phyloP scores from a whole-genome alignment of 2,888 invertebrate species.

The Allolobophora icterica region DNA sequence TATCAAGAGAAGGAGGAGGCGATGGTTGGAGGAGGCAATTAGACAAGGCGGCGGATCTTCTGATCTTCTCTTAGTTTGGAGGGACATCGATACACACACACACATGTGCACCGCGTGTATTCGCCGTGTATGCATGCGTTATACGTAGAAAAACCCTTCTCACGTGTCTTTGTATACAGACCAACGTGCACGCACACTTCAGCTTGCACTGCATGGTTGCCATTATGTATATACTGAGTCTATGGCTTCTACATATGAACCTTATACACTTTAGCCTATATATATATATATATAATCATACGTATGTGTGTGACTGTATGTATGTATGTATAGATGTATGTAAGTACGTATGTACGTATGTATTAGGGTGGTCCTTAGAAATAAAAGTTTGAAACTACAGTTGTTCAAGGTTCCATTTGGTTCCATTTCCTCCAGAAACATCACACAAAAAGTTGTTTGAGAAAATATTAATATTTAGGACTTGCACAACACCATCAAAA shows the following conservation, averaged over 20 bases:
- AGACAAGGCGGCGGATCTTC: not conserved
- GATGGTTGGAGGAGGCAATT: not conserved
- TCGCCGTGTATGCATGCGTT: not conserved
- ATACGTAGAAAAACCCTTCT: not conserved
- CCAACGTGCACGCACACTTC: not conserved
- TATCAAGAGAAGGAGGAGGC: not conserved
- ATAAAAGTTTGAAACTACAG: too few species aligned
- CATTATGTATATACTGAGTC: not conserved
- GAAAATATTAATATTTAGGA: too few species aligned
- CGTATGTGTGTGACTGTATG: too few species aligned
- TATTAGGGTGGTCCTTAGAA: too few species aligned
- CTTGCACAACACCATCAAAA: too few species aligned
- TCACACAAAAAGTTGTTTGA: too few species aligned
- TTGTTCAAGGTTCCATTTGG: too few species aligned
- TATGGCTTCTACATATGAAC: not conserved
- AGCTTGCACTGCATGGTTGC: not conserved
- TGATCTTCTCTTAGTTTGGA: not conserved
- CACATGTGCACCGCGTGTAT: not conserved
- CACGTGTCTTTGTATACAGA: not conserved
- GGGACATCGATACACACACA: not conserved
- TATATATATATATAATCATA: too few species aligned
- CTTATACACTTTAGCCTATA: not conserved
- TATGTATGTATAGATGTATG: too few species aligned
- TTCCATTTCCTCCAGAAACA: too few species aligned
- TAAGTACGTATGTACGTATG: too few species aligned